Evolutionary conservation across 2,113 vertebrate genomes (phyloP), one percentile per base, ranked within the genome.

Genomic region (Felis catus): DNA sequence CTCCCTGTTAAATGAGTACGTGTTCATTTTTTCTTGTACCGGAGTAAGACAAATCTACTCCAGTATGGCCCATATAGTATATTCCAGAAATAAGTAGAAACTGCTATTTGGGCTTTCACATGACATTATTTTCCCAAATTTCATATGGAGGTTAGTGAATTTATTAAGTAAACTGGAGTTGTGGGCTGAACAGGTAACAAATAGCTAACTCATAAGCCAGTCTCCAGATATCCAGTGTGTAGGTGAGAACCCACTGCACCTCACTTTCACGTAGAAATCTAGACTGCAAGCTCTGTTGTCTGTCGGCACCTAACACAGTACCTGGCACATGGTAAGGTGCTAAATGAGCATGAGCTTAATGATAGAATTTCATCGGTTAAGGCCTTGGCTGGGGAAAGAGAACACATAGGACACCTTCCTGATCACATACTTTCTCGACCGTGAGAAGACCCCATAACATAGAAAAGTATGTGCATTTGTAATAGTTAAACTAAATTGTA

Each of bases 321-420:
- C 51, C 80, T 25, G 88, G 61, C 36, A 96, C 65, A 73, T 1
- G 7, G 78, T 19, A 61, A 97, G 48, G 53, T 73, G 29, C 79
- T 89, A 61, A 87, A 39, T 71, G 88, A 97, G 81, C 91, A 90
- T 80, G 93, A 89, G 58, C 79, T 94, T 58, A 94, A 45, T 76
- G 74, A 94, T 87, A 94, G 90, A 83, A 79, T 83, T 91, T 93
- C 89, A 88, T 80, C 78, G 53, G 58, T 80, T 91, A 87, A 85
- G 74, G 16, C 1, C 5, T 80, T 74, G 76, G 48, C 39, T 74
- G 12, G 85, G 18, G 25, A 92, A 33, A 91, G 29, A 89, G 87
- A 96, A 85, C 16, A 92, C 27, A 51, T 1, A 95, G 41, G 55
- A 78, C 15, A 29, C 31, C 48, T 94, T 91, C 86, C 81, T 66